Percentiles rank a stretch among this genome's conserved stretches.
phyloP scores from a whole-genome alignment of 2,797 vertebrate species.

The Halcyon smyrnensis region DNA sequence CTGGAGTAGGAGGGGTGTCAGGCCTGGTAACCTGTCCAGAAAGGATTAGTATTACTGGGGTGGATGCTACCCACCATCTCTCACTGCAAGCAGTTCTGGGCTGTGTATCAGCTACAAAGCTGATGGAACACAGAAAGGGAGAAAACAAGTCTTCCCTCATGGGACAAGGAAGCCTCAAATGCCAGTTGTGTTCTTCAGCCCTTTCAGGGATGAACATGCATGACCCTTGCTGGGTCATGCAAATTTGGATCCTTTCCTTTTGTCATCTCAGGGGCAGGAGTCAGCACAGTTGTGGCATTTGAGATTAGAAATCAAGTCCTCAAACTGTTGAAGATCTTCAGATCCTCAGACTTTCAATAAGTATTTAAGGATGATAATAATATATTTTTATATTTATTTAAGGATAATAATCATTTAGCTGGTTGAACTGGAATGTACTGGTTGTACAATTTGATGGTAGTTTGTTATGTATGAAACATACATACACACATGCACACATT shows the following conservation, averaged over 20 bases:
- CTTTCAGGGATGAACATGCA: background rate
- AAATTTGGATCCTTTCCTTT: background rate
- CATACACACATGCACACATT: background rate
- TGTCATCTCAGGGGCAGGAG: background rate
- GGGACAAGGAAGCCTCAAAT: background rate
- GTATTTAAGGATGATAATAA: background rate
- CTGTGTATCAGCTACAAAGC: background rate
- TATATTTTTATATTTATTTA: too few relatives aligned
- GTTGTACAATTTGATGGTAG: background rate
- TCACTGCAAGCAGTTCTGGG: background rate
- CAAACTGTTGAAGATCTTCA: background rate
- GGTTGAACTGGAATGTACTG: background rate
- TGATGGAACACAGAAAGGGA: background rate
- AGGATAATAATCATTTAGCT: background rate
- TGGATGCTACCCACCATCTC: background rate
- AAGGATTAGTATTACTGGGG: background rate
- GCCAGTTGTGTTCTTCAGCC: rapidly evolving
- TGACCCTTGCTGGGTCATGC: too few relatives aligned
- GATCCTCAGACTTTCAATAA: background rate
- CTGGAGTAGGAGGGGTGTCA: background rate
- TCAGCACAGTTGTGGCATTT: background rate
- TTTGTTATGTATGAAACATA: background rate
- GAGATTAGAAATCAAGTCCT: background rate
- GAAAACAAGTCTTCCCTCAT: rapidly evolving
- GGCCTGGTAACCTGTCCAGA: background rate